Percentiles rank a stretch among this genome's conserved stretches.
These are phyloP conservation scores for Anomalospiza imberbis DNA, from an alignment of 2,797 vertebrate genomes.

Conservation along the genomic window DNA sequence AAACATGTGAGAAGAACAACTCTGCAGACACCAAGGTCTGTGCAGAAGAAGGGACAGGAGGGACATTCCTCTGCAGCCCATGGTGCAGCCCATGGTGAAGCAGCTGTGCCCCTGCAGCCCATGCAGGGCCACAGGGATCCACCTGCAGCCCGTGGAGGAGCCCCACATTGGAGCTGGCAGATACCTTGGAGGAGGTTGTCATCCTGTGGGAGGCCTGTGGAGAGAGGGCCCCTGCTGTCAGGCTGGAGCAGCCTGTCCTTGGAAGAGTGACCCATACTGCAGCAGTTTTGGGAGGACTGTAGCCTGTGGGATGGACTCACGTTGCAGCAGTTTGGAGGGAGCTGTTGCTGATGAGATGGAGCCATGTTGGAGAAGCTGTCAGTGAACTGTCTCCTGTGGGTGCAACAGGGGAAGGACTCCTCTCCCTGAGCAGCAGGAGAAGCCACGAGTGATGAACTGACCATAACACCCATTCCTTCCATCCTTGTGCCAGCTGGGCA, in stretches of 20 bases:
- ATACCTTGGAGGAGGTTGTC: background rate
- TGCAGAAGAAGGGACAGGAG: background rate
- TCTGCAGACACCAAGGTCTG: background rate
- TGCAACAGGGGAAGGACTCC: background rate
- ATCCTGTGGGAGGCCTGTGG: background rate
- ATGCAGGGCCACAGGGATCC: background rate
- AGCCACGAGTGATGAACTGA: background rate
- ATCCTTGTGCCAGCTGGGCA: background rate
- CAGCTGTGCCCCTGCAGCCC: background rate
- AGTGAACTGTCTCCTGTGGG: background rate
- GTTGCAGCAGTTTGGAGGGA: rapidly evolving
- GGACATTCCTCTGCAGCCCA: rapidly evolving
- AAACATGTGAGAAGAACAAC: background rate
- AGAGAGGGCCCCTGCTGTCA: background rate
- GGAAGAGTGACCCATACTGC: rapidly evolving
- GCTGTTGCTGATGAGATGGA: background rate
- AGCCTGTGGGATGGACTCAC: too few relatives aligned
- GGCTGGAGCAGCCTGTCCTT: background rate
- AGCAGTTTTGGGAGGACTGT: background rate
- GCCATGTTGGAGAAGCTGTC: background rate
- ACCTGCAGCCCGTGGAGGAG: rapidly evolving
- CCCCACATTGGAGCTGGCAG: too few relatives aligned
- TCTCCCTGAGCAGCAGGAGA: background rate
- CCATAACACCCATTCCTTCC: rapidly evolving
- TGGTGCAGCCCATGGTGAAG: background rate